Percentiles rank a stretch among this genome's conserved stretches.
Conservation (phyloP, 2,888 invertebrate species). For the Ophioninae sp. region DNA sequence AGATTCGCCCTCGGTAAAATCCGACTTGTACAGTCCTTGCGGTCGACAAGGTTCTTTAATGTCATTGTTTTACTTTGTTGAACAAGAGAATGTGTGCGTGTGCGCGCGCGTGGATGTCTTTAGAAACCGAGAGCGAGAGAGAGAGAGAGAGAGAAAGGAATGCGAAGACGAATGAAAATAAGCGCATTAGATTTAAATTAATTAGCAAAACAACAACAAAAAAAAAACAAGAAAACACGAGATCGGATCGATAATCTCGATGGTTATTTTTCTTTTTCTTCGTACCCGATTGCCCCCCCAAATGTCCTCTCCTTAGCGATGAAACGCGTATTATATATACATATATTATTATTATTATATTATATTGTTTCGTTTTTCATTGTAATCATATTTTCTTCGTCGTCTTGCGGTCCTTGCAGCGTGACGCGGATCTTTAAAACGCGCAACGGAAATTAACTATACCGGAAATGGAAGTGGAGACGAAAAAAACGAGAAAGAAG, state of each 20-base stretch:
- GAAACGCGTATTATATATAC: conserved; percentile 7
- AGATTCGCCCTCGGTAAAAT: conserved; percentile 74
- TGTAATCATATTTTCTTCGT: conserved; percentile 43
- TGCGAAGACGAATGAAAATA: conserved; percentile 51
- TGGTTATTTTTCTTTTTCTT: conserved; percentile 56
- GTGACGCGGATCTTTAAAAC: conserved; percentile 36
- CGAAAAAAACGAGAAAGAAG: conserved; percentile 4
- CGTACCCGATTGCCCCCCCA: conserved; percentile 48
- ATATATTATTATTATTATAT: conserved; percentile 4
- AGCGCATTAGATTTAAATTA: conserved; percentile 60
- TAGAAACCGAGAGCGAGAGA: conserved; percentile 36
- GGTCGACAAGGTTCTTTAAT: conserved; percentile 75
- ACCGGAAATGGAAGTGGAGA: neutral
- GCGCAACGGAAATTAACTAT: conserved; percentile 25
- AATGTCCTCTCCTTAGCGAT: conserved; percentile 45
- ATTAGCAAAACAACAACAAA: conserved; percentile 48
- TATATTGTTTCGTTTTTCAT: conserved; percentile 34
- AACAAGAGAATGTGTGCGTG: conserved; percentile 47
- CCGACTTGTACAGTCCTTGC: conserved; percentile 78
- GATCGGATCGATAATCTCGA: conserved; percentile 58
- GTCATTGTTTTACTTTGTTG: conserved; percentile 77
- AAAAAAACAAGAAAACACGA: conserved; percentile 47
- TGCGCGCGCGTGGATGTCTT: conserved; percentile 24
- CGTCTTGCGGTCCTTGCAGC: conserved; percentile 41
- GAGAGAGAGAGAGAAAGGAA: conserved; percentile 27